A percentile compares a stretch with the other conserved stretches of the same genome.
These are phyloP conservation scores for Prionailurus viverrinus DNA, from an alignment of 2,113 vertebrate genomes.

Conservation along the genomic window DNA sequence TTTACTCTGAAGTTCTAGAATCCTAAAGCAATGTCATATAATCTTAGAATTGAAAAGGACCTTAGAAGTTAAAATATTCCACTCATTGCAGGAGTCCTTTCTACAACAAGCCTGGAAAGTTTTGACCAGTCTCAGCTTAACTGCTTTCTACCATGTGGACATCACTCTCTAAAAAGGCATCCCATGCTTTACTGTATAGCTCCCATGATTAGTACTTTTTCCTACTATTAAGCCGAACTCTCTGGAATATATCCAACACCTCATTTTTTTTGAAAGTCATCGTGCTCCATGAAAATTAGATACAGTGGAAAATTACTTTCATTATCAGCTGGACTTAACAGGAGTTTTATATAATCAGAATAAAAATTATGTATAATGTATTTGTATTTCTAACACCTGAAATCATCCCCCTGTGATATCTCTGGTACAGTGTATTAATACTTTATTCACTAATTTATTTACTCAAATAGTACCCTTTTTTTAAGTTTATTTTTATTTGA, in stretches of 20 bases:
- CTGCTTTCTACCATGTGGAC: neutral
- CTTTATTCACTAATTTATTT: neutral
- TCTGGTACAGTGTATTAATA: neutral
- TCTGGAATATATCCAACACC: neutral
- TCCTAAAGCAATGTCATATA: neutral
- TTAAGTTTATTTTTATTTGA: too few species aligned
- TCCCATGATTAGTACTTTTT: neutral
- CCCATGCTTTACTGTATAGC: neutral
- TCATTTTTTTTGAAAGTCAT: neutral
- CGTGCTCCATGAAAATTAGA: neutral
- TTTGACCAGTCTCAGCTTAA: neutral
- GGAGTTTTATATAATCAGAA: neutral
- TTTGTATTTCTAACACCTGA: neutral
- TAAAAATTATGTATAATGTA: neutral
- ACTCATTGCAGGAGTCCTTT: neutral
- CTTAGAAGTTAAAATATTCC: neutral
- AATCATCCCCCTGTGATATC: neutral
- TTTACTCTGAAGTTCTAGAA: neutral
- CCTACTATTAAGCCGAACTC: neutral
- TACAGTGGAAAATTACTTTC: neutral
- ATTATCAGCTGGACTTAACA: neutral
- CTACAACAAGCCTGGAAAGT: neutral
- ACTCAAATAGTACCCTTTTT: neutral
- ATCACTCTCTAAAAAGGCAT: neutral
- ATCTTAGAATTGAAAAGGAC: neutral